Evolutionary conservation across 2,113 vertebrate genomes (phyloP), one percentile per base, ranked within the genome.

Genomic region (Motacilla tschutschensis): DNA sequence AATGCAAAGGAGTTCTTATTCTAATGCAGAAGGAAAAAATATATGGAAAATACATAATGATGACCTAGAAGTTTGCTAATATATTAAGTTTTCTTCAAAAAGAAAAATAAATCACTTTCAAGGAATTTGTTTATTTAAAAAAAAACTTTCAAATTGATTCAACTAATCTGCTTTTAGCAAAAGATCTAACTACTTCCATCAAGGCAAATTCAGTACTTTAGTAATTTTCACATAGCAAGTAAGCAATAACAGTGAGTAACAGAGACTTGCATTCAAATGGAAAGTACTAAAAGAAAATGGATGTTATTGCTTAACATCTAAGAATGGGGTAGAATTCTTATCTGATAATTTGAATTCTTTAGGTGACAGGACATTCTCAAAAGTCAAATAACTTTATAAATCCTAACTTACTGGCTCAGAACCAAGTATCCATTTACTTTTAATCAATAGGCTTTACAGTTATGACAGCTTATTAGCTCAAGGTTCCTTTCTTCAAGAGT

Each of bases 341-440:
- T 64, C 58, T 76, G 55, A 89, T 69, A 71, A 87, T 51, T 59
- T 20, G 33, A 85, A 85, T 76, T 79, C 55, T 74, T 80, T 17
- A 71, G 46, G 22, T 58, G 73, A 59, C 53, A 47, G 10, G 54
- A 48, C 75, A 81, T 26, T 78, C 31, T 80, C 26, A 71, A 69
- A 53, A 41, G 41, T 77, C 77, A 83, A 95, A 89, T 20, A 48
- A 33, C 62, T 90, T 65, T 59, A 62, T 43, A 43, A 21, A 72
- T 33, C 26, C 16, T 14, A 69, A 60, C 12, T 82, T 71, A 57
- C 47, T 7, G 35, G 51, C n/a, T 89, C 58, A 84, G 41, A 59
- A 84, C 31, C n/a, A 73, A 74, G 14, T 79, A 78, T 91, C 63
- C 35, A 75, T 80, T 63, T 88, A 92, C 46, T 74, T 89, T 65